A percentile compares a stretch with the other conserved stretches of the same genome.
phyloP scores from a whole-genome alignment of 2,113 vertebrate species.

The Peromyscus maniculatus region DNA sequence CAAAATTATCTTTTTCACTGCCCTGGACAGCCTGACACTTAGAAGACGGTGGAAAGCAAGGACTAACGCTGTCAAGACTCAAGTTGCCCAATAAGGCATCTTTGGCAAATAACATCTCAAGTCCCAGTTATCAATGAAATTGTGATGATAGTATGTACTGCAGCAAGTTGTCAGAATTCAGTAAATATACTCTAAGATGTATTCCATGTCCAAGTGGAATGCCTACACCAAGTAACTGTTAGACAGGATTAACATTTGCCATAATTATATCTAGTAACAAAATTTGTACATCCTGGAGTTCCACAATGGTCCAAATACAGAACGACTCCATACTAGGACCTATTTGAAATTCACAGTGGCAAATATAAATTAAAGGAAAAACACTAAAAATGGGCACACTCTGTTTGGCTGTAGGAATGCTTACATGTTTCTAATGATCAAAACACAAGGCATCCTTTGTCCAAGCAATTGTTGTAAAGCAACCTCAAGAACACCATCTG shows the following conservation, averaged over 20 bases:
- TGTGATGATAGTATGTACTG: background rate
- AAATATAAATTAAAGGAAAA: conserved; percentile 36
- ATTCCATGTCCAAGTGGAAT: background rate
- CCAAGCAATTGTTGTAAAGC: background rate
- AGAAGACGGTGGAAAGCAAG: background rate
- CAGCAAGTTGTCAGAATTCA: background rate
- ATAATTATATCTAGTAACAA: conserved; percentile 3
- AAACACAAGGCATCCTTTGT: conserved; percentile 38
- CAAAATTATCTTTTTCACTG: background rate
- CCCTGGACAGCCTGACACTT: background rate
- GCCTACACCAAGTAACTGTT: background rate
- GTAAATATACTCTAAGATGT: background rate
- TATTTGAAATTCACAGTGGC: conserved; percentile 46
- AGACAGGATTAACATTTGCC: background rate
- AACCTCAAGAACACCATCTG: background rate
- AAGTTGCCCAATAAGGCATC: background rate
- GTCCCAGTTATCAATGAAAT: background rate
- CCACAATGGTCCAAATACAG: background rate
- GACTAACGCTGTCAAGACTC: background rate
- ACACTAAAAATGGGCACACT: conserved; percentile 17
- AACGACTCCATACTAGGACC: background rate
- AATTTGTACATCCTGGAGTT: conserved; percentile 18
- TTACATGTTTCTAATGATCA: conserved; percentile 36
- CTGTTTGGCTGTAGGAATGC: background rate
- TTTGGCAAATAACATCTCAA: background rate